Conservation (phyloP, 2,888 invertebrate species). For the Eremobia ochroleuca region DNA sequence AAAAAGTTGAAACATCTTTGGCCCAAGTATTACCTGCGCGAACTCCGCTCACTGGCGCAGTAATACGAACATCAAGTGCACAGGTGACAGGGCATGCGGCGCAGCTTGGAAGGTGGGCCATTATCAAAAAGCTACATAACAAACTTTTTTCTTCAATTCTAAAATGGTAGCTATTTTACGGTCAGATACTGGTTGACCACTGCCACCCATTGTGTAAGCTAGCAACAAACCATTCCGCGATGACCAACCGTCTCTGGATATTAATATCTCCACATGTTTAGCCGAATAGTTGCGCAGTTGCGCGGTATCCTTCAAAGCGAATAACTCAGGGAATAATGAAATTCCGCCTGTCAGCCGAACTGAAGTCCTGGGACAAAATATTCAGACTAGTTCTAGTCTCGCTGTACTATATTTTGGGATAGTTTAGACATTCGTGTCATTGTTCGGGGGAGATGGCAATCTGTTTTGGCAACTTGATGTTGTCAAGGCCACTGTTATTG, state of each 20-base stretch:
- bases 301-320: constrained; percentile 47
- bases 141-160: neutral
- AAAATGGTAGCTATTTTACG: neutral
- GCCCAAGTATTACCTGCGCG: too few relatives aligned
- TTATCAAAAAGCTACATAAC: too few relatives aligned
- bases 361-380: constrained; percentile 38
- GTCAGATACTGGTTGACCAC: neutral
- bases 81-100: neutral
- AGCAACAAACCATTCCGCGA: neutral
- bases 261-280: constrained; percentile 36
- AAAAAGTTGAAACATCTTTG: neutral
- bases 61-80: neutral
- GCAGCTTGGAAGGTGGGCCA: too few relatives aligned
- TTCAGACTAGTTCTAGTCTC: constrained; percentile 23
- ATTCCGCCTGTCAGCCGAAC: constrained; percentile 55
- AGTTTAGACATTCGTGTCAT: constrained; percentile 15
- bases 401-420: constrained; percentile 33
- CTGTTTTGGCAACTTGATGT: neutral
- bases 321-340: constrained; percentile 59
- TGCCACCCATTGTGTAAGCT: neutral
- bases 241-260: constrained; percentile 10
- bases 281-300: constrained; percentile 47
- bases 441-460: neutral
- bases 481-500: neutral
- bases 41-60: neutral